These are phyloP conservation scores for Gavialis gangeticus DNA, from an alignment of 2,113 vertebrate genomes.

Conservation along the genomic window DNA sequence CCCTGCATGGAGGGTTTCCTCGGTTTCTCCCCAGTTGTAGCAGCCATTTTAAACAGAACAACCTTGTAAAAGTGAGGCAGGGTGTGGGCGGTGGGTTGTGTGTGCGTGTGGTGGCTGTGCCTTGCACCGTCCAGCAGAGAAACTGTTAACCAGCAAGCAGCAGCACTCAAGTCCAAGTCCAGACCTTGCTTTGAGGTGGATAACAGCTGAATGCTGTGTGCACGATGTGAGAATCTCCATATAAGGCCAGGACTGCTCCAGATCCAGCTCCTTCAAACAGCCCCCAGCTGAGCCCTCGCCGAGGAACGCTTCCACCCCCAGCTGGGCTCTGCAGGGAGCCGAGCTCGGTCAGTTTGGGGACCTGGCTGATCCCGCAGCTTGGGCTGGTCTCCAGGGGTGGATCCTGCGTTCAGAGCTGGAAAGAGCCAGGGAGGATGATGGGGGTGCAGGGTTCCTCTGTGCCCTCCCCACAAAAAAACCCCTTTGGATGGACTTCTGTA, in stretches of 20 bases:
- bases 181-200: conserved; percentile 57
- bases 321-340: not conserved
- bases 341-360: no score
- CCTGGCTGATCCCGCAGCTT: not conserved
- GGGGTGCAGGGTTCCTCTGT: not conserved
- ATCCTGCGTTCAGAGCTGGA: no score
- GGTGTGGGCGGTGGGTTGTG: not conserved
- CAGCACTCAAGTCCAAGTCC: conserved; percentile 39
- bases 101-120: accelerated
- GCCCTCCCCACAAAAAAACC: not conserved
- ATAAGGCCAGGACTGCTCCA: conserved; percentile 53
- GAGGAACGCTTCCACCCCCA: not conserved
- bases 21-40: not conserved
- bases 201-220: conserved; percentile 55
- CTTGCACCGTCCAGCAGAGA: not conserved
- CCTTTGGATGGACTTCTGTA: not conserved
- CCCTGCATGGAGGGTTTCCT: not conserved
- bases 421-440: accelerated
- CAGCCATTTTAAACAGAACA: not conserved
- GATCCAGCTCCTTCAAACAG: conserved; percentile 30
- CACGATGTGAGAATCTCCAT: conserved; percentile 50
- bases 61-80: not conserved
- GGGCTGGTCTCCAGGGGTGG: not conserved
- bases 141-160: conserved; percentile 49
- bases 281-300: not conserved